Evolutionary conservation across 2,888 invertebrate genomes (phyloP).

Genomic region (Clostera curtula): DNA sequence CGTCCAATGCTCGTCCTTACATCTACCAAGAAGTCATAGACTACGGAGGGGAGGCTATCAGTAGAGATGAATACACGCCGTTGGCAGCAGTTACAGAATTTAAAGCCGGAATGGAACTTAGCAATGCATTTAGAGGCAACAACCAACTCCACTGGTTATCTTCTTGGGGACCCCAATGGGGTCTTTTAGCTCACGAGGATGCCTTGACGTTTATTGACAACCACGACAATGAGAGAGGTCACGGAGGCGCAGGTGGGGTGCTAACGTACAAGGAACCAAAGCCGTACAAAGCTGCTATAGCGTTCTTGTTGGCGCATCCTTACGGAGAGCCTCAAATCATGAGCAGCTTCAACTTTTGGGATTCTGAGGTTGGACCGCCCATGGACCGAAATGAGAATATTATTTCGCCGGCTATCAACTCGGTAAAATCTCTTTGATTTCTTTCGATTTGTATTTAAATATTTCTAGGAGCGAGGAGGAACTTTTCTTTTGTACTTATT

Average conservation of each 20-base stretch:
- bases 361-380: slow-evolving; percentile 80
- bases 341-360: slow-evolving; percentile 86
- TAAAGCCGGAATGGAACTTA: slow-evolving; percentile 62
- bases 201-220: slow-evolving; percentile 86
- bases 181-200: slow-evolving; percentile 64
- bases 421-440: slow-evolving; percentile 43
- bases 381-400: slow-evolving; percentile 76
- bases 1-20: slow-evolving; percentile 76
- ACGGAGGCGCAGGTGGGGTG: slow-evolving; percentile 70
- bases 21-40: slow-evolving; percentile 87
- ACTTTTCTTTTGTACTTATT: too few species aligned
- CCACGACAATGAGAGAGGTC: slow-evolving; percentile 87
- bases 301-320: slow-evolving; percentile 89
- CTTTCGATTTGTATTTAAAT: too few species aligned
- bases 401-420: slow-evolving; percentile 77
- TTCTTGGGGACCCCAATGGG: slow-evolving; percentile 80
- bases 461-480: too few species aligned
- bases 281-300: slow-evolving; percentile 84
- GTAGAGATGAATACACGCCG: slow-evolving; percentile 68
- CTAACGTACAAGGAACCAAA: slow-evolving; percentile 78
- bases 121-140: slow-evolving; percentile 47
- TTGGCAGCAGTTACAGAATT: slow-evolving; percentile 81
- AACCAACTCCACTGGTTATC: slow-evolving; percentile 77
- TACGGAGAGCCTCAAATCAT: slow-evolving; percentile 88
- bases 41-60: slow-evolving; percentile 69